A percentile compares a stretch with the other conserved stretches of the same genome.
These are phyloP conservation scores for Sesia apiformis DNA, from an alignment of 2,888 invertebrate species.

Conservation along the genomic window DNA sequence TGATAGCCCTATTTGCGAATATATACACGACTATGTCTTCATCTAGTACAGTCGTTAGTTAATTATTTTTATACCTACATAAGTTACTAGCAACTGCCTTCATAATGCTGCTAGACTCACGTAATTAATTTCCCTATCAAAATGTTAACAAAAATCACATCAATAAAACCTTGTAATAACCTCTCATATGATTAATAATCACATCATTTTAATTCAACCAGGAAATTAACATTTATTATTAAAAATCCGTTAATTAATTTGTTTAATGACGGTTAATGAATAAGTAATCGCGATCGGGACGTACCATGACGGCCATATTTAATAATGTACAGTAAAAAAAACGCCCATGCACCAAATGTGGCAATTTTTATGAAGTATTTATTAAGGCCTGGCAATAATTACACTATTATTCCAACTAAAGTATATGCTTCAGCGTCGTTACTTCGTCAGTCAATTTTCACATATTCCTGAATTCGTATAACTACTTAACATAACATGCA, in stretches of 20 bases:
- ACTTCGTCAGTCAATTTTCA: conserved; percentile 31
- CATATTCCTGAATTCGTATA: conserved; percentile 9
- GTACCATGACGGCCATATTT: neutral
- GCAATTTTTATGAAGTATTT: neutral
- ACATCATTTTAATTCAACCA: neutral
- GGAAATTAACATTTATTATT: neutral
- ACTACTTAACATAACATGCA: conserved; percentile 19
- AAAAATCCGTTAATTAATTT: neutral
- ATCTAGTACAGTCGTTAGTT: too few relatives aligned
- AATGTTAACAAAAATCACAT: too few relatives aligned
- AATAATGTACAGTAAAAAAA: neutral
- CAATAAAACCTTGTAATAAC: neutral
- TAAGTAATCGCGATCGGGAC: neutral
- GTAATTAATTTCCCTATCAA: too few relatives aligned
- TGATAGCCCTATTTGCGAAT: neutral
- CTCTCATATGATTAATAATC: neutral
- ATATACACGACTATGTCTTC: too few relatives aligned
- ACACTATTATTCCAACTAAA: neutral
- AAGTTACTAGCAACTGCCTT: too few relatives aligned
- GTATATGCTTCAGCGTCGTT: conserved; percentile 2
- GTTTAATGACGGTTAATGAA: neutral
- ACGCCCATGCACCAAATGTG: neutral
- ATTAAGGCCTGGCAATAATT: neutral
- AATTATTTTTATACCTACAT: too few relatives aligned
- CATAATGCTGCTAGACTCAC: too few relatives aligned